Conservation (phyloP, 2,797 vertebrate species). For the Miichthys miiuy region DNA sequence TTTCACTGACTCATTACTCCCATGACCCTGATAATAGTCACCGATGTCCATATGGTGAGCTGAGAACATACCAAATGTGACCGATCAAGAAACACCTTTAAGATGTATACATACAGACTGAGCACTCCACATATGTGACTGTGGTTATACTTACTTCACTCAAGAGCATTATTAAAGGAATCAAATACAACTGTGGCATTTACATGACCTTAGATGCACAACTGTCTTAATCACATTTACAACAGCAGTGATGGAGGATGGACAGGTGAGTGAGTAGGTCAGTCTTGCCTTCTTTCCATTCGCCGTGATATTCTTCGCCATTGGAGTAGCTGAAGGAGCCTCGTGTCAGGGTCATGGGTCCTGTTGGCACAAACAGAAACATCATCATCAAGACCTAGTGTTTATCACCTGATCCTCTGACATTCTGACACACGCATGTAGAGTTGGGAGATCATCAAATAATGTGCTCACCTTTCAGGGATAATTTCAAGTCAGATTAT, state of each 20-base stretch:
- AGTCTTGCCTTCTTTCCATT: conserved; percentile 93
- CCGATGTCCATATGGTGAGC: not conserved
- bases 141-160: not conserved
- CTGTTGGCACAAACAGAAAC: conserved; percentile 44
- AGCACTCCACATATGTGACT: conserved; percentile 4
- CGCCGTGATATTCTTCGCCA: conserved; percentile 94
- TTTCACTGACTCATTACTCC: not conserved
- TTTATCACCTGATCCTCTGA: conserved; percentile 3
- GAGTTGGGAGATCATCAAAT: conserved; percentile 2
- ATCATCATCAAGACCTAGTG: not conserved
- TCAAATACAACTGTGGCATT: not conserved
- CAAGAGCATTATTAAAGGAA: conserved; percentile 25
- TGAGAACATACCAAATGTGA: not conserved
- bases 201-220: conserved; percentile 1
- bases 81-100: not conserved
- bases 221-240: conserved; percentile 23
- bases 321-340: conserved; percentile 96
- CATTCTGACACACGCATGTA: not conserved
- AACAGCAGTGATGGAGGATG: conserved; percentile 23
- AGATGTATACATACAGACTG: not conserved
- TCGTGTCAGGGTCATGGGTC: conserved; percentile 94
- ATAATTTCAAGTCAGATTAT: not conserved
- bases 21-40: not conserved
- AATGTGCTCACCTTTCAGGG: conserved; percentile 1
- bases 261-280: conserved; percentile 19